Evolutionary conservation across 2,888 invertebrate species (phyloP).

Genomic region (Thera obeliscata): DNA sequence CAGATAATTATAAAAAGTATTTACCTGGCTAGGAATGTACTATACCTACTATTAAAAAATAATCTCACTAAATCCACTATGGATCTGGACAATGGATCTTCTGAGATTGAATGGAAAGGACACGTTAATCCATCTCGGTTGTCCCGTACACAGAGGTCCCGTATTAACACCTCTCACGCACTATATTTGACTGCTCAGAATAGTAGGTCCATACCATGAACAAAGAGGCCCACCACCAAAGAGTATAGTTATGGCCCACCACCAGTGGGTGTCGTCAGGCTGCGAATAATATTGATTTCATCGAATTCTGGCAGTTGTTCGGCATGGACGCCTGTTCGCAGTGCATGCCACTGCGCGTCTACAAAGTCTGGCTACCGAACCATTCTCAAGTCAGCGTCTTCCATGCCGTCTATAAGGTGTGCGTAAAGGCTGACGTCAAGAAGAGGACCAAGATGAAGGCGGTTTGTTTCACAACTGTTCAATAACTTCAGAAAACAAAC

Average conservation of each 20-base stretch:
- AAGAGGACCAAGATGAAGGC: conserved; percentile 63
- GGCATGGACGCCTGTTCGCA: conserved; percentile 57
- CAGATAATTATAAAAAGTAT: too few species aligned
- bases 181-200: too few species aligned
- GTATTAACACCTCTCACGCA: too few species aligned
- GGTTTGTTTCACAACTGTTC: conserved; percentile 38
- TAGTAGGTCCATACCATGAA: not conserved
- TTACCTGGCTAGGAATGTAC: too few species aligned
- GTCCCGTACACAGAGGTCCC: too few species aligned
- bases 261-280: not conserved
- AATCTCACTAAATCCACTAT: too few species aligned
- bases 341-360: conserved; percentile 62
- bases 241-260: too few species aligned
- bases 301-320: conserved; percentile 48
- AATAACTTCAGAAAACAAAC: not conserved
- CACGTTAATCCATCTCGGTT: too few species aligned
- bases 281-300: not conserved
- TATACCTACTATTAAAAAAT: too few species aligned
- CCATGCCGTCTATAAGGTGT: conserved; percentile 66
- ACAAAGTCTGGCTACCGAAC: conserved; percentile 68
- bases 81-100: too few species aligned
- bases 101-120: too few species aligned
- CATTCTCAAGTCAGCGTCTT: conserved; percentile 58
- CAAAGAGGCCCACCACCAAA: not conserved
- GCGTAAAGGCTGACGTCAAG: conserved; percentile 63